Evolutionary conservation across 2,888 invertebrate genomes (phyloP).

Genomic region (Oeneis ivallda): DNA sequence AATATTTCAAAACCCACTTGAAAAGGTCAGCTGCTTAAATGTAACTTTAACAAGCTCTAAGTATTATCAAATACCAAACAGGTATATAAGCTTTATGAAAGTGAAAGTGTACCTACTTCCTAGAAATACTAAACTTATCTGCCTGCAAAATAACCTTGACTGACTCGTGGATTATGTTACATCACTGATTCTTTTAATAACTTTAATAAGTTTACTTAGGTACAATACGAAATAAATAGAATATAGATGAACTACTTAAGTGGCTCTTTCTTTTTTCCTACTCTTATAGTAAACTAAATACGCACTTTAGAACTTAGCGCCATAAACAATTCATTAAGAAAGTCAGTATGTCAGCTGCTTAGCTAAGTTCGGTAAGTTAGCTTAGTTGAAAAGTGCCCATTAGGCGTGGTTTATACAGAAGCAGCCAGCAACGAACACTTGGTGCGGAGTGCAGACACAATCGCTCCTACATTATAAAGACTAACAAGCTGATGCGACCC

Average conservation of each 20-base stretch:
- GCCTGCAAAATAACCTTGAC: constrained; percentile 31
- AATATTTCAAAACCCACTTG: constrained; percentile 9
- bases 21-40: constrained; percentile 19
- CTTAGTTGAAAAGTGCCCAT: too few relatives aligned
- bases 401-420: too few relatives aligned
- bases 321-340: too few relatives aligned
- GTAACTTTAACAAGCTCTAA: constrained; percentile 15
- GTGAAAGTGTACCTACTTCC: constrained; percentile 30
- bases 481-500: too few relatives aligned
- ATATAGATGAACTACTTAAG: neutral
- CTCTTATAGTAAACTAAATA: too few relatives aligned
- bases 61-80: constrained; percentile 17
- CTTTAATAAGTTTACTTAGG: neutral
- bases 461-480: too few relatives aligned
- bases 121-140: constrained; percentile 13
- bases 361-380: too few relatives aligned
- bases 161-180: constrained; percentile 21
- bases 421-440: too few relatives aligned
- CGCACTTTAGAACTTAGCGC: too few relatives aligned
- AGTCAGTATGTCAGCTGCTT: too few relatives aligned
- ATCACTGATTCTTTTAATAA: constrained; percentile 18
- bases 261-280: too few relatives aligned
- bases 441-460: too few relatives aligned
- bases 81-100: constrained; percentile 23
- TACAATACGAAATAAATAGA: constrained; percentile 8